Conservation (phyloP, 2,113 vertebrate genomes). For the Sceloporus undulatus region DNA sequence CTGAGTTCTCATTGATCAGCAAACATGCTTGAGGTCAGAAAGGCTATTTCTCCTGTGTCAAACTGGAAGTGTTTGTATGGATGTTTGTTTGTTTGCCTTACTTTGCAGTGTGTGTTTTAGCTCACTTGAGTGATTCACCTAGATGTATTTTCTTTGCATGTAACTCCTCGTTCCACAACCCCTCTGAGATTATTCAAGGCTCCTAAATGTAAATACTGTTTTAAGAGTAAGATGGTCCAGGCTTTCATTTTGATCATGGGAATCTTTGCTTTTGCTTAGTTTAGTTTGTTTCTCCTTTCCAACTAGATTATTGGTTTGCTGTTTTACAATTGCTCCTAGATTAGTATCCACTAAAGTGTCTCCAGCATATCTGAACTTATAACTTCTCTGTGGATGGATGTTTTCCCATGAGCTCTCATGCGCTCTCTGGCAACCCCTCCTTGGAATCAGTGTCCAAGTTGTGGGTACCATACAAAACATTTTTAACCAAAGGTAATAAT, state of each 20-base stretch:
- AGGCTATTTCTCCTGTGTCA: neutral
- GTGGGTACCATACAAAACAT: neutral
- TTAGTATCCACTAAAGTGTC: neutral
- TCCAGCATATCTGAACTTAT: neutral
- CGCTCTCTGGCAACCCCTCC: too few species aligned
- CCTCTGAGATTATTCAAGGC: neutral
- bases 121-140: neutral
- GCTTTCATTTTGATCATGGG: neutral
- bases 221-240: neutral
- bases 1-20: neutral
- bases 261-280: neutral
- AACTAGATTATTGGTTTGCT: neutral
- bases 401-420: neutral
- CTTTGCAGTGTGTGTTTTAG: neutral
- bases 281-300: neutral
- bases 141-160: neutral
- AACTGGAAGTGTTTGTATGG: neutral
- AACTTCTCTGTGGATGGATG: neutral
- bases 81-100: neutral
- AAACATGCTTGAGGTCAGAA: neutral
- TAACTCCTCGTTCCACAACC: too few species aligned
- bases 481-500: neutral
- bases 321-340: neutral
- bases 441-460: neutral
- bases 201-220: neutral